Conservation (phyloP, 2,797 vertebrate genomes). For the Kryptolebias ocellatus region DNA sequence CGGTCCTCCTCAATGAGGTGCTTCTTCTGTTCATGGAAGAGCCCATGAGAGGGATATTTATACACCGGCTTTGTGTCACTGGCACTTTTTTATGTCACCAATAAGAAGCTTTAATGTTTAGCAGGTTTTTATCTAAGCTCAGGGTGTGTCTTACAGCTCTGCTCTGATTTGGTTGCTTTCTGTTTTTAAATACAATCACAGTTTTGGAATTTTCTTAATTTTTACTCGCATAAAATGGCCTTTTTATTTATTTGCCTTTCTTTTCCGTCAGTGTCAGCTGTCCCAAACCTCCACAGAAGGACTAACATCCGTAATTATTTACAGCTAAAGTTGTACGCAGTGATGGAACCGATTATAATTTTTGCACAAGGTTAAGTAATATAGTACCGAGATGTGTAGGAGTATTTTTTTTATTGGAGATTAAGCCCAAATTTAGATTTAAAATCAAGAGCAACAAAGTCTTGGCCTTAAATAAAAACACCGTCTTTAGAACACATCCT, state of each 20-base stretch:
- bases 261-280: too few relatives aligned
- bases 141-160: slow-evolving; percentile 6
- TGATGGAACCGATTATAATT: neutral
- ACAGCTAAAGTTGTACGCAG: too few relatives aligned
- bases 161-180: slow-evolving; percentile 11
- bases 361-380: slow-evolving; percentile 3
- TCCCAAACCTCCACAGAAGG: too few relatives aligned
- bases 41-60: slow-evolving; percentile 74
- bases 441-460: neutral
- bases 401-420: neutral
- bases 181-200: neutral
- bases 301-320: too few relatives aligned
- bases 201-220: too few relatives aligned
- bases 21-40: slow-evolving; percentile 77
- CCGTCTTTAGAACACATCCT: neutral
- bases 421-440: neutral
- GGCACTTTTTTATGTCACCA: slow-evolving; percentile 54
- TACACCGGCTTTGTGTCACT: slow-evolving; percentile 70
- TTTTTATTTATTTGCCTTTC: too few relatives aligned
- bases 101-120: slow-evolving; percentile 50
- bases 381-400: too few relatives aligned
- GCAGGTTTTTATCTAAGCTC: slow-evolving; percentile 19
- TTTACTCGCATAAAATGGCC: too few relatives aligned
- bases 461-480: neutral
- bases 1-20: slow-evolving; percentile 78